A percentile compares a stretch with the other conserved stretches of the same genome.
phyloP scores from a whole-genome alignment of 2,888 invertebrate species.

The Atrina japonica region DNA sequence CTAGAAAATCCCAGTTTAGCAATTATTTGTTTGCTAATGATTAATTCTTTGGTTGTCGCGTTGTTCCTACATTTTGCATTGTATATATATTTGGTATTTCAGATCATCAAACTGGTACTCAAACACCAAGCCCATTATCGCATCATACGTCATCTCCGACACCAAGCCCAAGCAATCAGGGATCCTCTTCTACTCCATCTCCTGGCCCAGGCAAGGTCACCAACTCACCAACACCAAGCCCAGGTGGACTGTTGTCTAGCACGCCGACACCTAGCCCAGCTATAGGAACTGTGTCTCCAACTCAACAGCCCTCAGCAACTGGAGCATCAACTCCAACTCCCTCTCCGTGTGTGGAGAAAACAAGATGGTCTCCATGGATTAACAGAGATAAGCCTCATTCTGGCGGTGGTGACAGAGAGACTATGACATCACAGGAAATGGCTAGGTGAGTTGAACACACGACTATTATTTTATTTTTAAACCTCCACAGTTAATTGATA shows the following conservation, averaged over 20 bases:
- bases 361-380: conserved; percentile 65
- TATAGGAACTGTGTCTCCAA: conserved; percentile 9
- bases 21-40: no score
- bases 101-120: no score
- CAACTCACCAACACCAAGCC: conserved; percentile 45
- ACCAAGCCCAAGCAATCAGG: conserved; percentile 9
- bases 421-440: conserved; percentile 51
- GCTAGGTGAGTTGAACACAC: conserved; percentile 17
- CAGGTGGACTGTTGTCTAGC: conserved; percentile 15
- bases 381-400: conserved; percentile 56
- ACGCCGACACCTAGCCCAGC: conserved; percentile 36
- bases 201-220: conserved; percentile 11
- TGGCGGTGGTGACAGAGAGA: conserved; percentile 60
- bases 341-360: conserved; percentile 26
- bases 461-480: no score
- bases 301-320: conserved; percentile 20
- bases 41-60: no score
- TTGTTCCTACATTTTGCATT: no score
- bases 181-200: conserved; percentile 18
- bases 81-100: no score
- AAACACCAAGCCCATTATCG: no score
- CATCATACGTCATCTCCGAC: neutral
- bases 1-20: no score
- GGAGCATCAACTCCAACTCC: conserved; percentile 4
- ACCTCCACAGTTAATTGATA: no score